Evolutionary conservation across 2,113 vertebrate genomes (phyloP).

Genomic region (Pontoporia blainvillei): DNA sequence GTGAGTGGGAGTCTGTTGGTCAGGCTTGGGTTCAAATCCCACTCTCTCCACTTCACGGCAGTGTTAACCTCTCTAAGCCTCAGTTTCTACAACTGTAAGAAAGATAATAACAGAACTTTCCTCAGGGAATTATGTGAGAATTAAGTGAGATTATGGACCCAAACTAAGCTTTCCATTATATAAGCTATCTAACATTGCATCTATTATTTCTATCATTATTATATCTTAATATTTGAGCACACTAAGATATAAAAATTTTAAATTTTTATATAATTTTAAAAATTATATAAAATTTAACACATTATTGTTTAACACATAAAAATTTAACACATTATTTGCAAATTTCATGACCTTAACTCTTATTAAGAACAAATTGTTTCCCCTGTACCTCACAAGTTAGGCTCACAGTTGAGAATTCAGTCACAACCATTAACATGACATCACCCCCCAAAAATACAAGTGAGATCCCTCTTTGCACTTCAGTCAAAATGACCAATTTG

Average conservation of each 20-base stretch:
- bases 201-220: neutral
- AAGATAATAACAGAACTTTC: neutral
- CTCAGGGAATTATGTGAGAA: neutral
- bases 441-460: neutral
- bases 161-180: constrained; percentile 19
- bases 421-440: neutral
- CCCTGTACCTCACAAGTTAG: neutral
- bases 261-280: too few species aligned
- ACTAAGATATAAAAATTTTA: too few species aligned
- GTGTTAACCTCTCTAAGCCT: neutral
- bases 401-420: neutral
- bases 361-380: neutral
- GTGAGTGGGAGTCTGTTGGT: neutral
- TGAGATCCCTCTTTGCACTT: neutral
- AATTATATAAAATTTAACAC: too few species aligned
- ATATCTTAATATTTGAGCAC: neutral
- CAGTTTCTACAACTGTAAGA: neutral
- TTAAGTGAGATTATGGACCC: neutral
- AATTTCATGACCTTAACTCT: neutral
- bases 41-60: neutral
- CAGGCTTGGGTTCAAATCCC: neutral
- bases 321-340: constrained; percentile 4
- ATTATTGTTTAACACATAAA: too few species aligned
- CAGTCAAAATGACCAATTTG: neutral
- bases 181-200: neutral